These are phyloP conservation scores for Pterois miles DNA, from an alignment of 2,797 vertebrate genomes.

Conservation along the genomic window DNA sequence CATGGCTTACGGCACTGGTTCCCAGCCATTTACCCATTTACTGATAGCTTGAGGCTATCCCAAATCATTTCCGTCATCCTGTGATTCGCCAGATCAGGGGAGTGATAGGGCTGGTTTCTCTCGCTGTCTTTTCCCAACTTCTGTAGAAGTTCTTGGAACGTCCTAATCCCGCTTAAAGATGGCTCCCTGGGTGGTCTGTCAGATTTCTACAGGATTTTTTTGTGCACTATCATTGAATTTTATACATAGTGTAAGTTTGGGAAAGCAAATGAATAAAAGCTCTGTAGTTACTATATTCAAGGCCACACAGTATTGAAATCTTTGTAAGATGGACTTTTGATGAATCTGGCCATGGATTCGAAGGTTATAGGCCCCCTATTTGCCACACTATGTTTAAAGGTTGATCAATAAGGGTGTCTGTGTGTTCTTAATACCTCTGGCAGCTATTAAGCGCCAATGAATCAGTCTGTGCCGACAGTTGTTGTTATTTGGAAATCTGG, in stretches of 20 bases:
- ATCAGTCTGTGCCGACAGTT: slow-evolving; percentile 39
- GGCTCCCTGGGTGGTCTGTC: slow-evolving; percentile 58
- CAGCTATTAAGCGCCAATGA: slow-evolving; percentile 14
- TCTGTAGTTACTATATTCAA: not conserved
- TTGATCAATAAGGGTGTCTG: slow-evolving; percentile 21
- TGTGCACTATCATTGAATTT: not conserved
- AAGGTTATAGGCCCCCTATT: not conserved
- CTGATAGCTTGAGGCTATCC: slow-evolving; percentile 46
- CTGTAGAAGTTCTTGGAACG: slow-evolving; percentile 21
- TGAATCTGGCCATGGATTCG: slow-evolving; percentile 21
- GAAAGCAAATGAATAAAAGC: not conserved
- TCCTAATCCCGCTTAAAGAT: slow-evolving; percentile 44
- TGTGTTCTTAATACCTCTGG: slow-evolving; percentile 25
- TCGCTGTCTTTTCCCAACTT: slow-evolving; percentile 47
- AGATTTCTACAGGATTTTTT: slow-evolving; percentile 17
- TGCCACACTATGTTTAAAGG: slow-evolving; percentile 20
- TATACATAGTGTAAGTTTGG: slow-evolving; percentile 6
- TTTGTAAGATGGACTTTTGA: not conserved
- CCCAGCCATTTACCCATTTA: slow-evolving; percentile 50
- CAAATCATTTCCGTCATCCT: slow-evolving; percentile 56
- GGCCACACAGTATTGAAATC: slow-evolving; percentile 6
- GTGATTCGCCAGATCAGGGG: slow-evolving; percentile 53
- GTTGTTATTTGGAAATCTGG: slow-evolving; percentile 62
- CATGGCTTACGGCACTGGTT: slow-evolving; percentile 62
- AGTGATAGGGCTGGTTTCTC: slow-evolving; percentile 51